Evolutionary conservation across 2,888 invertebrate species (phyloP).

Genomic region (Allophyes oxyacanthae): DNA sequence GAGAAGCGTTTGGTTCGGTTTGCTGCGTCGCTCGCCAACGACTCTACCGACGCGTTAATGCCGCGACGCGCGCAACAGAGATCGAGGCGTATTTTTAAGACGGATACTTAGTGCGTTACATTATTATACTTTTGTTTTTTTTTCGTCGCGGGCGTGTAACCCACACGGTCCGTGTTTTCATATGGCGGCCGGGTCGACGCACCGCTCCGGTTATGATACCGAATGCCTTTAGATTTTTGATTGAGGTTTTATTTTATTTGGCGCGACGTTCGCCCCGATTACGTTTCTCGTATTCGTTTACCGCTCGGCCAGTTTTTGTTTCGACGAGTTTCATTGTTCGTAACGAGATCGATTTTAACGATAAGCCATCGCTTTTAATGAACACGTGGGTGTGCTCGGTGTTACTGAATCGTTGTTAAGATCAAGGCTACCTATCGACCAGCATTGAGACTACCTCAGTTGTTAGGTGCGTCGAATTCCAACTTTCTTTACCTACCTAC

Average conservation of each 20-base stretch:
- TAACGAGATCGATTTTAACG: constrained; percentile 86
- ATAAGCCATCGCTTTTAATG: constrained; percentile 83
- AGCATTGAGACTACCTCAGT: constrained; percentile 45
- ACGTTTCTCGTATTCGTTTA: constrained; percentile 86
- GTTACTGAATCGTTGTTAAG: constrained; percentile 64
- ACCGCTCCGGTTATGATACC: constrained; percentile 85
- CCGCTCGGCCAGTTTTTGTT: constrained; percentile 85
- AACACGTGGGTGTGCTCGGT: constrained; percentile 83
- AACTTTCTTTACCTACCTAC: constrained; percentile 4
- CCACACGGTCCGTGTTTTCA: constrained; percentile 80
- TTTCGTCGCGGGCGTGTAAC: constrained; percentile 80
- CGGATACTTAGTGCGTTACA: constrained; percentile 88
- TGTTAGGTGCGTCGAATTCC: constrained; percentile 25
- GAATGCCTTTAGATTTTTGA: constrained; percentile 87
- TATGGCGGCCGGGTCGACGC: constrained; percentile 85
- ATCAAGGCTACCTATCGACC: constrained; percentile 50
- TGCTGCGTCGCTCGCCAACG: constrained; percentile 40
- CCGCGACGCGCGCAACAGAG: constrained; percentile 83
- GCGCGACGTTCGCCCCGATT: constrained; percentile 83
- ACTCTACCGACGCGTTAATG: constrained; percentile 74
- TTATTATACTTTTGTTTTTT: constrained; percentile 86
- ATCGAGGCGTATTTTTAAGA: constrained; percentile 87
- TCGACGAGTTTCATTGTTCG: constrained; percentile 86
- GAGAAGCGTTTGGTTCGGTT: constrained; percentile 51
- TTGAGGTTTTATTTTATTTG: constrained; percentile 88